Conservation (phyloP, 2,797 vertebrate species). For the Anabacerthia variegaticeps region DNA sequence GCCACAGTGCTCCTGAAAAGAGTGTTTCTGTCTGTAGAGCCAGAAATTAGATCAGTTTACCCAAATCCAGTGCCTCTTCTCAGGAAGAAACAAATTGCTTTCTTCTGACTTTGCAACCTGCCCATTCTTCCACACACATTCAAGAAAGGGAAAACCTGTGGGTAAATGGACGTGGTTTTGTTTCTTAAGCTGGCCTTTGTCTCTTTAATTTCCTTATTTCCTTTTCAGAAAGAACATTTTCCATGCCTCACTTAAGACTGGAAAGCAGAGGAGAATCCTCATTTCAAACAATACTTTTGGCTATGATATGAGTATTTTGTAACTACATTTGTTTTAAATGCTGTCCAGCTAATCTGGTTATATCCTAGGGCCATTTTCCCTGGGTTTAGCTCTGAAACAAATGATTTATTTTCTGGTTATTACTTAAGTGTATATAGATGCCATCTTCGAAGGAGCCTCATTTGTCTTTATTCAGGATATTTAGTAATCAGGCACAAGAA, state of each 20-base stretch:
- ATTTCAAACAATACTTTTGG: constrained; percentile 47
- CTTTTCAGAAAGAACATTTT: constrained; percentile 25
- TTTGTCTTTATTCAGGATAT: constrained; percentile 42
- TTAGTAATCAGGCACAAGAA: not conserved
- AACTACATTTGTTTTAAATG: constrained; percentile 44
- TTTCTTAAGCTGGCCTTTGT: constrained; percentile 23
- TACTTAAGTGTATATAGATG: not conserved
- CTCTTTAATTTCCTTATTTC: constrained; percentile 21
- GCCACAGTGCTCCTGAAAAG: not conserved
- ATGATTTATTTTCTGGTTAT: constrained; percentile 46
- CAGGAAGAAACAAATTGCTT: not conserved
- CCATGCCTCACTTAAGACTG: not conserved
- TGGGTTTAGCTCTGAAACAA: constrained; percentile 14
- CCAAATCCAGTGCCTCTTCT: not conserved
- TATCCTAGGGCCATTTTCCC: constrained; percentile 14
- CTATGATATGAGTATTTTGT: not conserved
- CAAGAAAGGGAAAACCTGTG: not conserved
- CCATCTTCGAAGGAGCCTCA: not conserved
- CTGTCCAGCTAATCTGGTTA: constrained; percentile 16
- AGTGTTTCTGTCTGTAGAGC: not conserved
- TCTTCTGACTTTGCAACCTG: not conserved
- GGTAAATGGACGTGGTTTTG: constrained; percentile 44
- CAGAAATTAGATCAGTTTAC: not conserved
- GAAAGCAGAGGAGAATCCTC: not conserved
- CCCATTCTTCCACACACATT: fast-evolving